phyloP scores from a whole-genome alignment of 2,113 vertebrate genomes.

The Alethe castanea region DNA sequence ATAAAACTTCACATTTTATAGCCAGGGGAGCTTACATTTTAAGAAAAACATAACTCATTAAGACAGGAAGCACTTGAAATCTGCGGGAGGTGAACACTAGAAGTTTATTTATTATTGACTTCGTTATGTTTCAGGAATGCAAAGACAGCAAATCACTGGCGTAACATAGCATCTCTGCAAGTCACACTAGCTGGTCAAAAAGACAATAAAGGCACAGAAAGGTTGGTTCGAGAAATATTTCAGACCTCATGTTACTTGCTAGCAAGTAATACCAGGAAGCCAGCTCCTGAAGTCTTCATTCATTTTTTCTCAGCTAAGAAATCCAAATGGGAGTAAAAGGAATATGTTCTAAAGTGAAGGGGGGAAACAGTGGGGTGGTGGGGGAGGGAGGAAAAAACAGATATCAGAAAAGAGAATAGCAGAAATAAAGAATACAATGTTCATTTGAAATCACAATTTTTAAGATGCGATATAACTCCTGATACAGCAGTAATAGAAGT shows the following conservation, averaged over 20 bases:
- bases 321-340: not conserved
- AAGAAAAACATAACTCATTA: not conserved
- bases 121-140: not conserved
- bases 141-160: not conserved
- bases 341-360: not conserved
- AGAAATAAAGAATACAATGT: not conserved
- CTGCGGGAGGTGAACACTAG: not conserved
- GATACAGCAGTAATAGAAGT: not conserved
- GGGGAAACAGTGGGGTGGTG: rapidly evolving
- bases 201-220: not conserved
- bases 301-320: not conserved
- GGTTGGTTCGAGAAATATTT: not conserved
- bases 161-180: not conserved
- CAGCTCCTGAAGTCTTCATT: not conserved
- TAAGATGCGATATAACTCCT: not conserved
- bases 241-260: not conserved
- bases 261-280: not conserved
- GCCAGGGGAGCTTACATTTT: not conserved
- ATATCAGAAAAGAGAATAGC: not conserved
- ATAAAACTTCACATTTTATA: not conserved
- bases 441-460: not conserved
- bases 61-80: not conserved
- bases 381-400: rapidly evolving
- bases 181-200: not conserved
- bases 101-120: not conserved